phyloP scores from a whole-genome alignment of 2,888 invertebrate species.

The Nephrotoma flavescens region DNA sequence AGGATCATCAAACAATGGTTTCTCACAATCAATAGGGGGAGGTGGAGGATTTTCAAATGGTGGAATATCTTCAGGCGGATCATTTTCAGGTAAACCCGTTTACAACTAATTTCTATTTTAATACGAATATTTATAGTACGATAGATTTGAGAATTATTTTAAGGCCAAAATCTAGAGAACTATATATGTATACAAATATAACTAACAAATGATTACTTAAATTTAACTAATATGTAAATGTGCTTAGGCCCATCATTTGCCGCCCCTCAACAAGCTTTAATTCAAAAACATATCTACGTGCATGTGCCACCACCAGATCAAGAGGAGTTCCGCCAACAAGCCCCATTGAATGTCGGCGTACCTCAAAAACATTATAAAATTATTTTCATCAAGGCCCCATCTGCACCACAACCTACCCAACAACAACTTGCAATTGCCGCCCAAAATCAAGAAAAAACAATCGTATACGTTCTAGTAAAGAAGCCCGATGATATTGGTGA shows the following conservation, averaged over 20 bases:
- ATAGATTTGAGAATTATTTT: not conserved
- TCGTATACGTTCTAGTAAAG: constrained; percentile 71
- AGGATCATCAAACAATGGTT: not conserved
- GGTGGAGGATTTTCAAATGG: not conserved
- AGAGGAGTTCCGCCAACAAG: constrained; percentile 49
- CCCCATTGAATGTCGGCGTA: constrained; percentile 35
- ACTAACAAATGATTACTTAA: not conserved
- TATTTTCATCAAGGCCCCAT: constrained; percentile 74
- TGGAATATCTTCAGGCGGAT: not conserved
- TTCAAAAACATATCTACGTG: constrained; percentile 70
- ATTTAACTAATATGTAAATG: not conserved
- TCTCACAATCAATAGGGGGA: not conserved
- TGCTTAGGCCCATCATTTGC: not conserved
- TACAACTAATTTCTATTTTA: not conserved
- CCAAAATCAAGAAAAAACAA: constrained; percentile 29
- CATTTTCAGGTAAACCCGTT: not conserved
- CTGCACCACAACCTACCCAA: constrained; percentile 58
- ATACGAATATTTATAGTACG: not conserved
- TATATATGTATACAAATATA: constrained; percentile 6
- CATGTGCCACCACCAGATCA: constrained; percentile 73
- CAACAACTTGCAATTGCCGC: constrained; percentile 26
- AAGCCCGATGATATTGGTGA: constrained; percentile 48
- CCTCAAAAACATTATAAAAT: constrained; percentile 72
- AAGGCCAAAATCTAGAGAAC: not conserved
- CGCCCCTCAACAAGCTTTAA: constrained; percentile 34